phyloP scores from a whole-genome alignment of 2,113 vertebrate genomes.

The Eidolon helvum region DNA sequence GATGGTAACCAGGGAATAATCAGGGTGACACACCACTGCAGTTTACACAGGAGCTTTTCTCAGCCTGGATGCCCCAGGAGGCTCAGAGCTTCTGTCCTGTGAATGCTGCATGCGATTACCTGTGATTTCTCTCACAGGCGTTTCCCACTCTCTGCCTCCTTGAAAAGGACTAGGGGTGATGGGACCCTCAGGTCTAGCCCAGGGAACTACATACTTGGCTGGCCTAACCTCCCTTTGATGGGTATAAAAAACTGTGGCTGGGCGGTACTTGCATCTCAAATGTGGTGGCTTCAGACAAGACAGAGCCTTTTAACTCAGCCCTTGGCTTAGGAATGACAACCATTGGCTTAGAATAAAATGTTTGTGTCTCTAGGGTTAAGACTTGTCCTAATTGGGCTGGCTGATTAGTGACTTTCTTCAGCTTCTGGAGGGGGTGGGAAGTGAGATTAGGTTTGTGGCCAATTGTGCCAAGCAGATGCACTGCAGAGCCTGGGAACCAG shows the following conservation, averaged over 20 bases:
- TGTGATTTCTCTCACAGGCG: neutral
- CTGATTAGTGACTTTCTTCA: neutral
- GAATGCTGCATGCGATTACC: neutral
- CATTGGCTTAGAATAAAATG: neutral
- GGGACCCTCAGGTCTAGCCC: neutral
- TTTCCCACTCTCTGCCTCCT: neutral
- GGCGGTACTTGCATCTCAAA: neutral
- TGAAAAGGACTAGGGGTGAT: neutral
- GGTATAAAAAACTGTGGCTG: neutral
- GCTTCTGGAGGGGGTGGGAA: neutral
- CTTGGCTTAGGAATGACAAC: neutral
- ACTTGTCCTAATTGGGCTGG: neutral
- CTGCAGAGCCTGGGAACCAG: neutral
- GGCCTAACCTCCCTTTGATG: neutral
- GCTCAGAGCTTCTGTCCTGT: neutral
- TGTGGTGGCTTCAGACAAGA: neutral
- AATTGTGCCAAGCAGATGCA: neutral
- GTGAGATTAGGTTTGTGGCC: neutral
- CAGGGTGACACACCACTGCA: constrained; percentile 16
- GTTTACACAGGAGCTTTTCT: neutral
- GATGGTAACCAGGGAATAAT: neutral
- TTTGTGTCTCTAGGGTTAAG: neutral
- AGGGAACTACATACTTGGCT: neutral
- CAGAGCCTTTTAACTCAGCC: neutral
- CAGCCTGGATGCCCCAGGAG: neutral